Evolutionary conservation across 2,113 vertebrate genomes (phyloP).

Genomic region (Hymenochirus boettgeri): DNA sequence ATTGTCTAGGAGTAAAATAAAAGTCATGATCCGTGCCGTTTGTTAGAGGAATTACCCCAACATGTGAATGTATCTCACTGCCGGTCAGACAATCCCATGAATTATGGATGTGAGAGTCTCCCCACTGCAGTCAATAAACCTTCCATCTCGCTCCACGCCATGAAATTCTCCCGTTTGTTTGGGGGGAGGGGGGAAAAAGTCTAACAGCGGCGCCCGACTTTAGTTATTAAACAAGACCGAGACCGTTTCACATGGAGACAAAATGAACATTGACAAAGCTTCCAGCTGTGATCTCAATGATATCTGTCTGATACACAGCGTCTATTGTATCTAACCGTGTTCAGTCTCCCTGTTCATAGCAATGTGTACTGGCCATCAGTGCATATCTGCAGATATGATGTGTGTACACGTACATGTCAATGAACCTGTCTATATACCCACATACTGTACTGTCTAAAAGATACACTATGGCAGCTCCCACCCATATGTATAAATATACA

Average conservation of each 20-base stretch:
- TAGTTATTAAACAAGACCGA: constrained; percentile 28
- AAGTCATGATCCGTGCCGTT: no score
- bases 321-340: no score
- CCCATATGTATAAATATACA: no score
- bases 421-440: no score
- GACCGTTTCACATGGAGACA: constrained; percentile 16
- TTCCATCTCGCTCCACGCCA: constrained; percentile 11
- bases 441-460: no score
- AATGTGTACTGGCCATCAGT: no score
- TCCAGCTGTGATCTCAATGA: constrained; percentile 2
- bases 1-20: no score
- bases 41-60: no score
- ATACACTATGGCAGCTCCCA: no score
- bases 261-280: constrained; percentile 10
- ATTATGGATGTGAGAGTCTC: constrained; percentile 30
- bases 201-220: neutral
- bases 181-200: neutral
- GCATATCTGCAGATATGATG: no score
- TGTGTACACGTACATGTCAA: no score
- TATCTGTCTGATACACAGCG: constrained; percentile 11
- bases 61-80: constrained; percentile 2
- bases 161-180: constrained; percentile 29
- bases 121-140: constrained; percentile 30
- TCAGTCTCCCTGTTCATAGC: no score
- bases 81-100: constrained; percentile 20